Conservation (phyloP, 92 coral and sea anemone genomes). For the Phenganax stokvisi region DNA sequence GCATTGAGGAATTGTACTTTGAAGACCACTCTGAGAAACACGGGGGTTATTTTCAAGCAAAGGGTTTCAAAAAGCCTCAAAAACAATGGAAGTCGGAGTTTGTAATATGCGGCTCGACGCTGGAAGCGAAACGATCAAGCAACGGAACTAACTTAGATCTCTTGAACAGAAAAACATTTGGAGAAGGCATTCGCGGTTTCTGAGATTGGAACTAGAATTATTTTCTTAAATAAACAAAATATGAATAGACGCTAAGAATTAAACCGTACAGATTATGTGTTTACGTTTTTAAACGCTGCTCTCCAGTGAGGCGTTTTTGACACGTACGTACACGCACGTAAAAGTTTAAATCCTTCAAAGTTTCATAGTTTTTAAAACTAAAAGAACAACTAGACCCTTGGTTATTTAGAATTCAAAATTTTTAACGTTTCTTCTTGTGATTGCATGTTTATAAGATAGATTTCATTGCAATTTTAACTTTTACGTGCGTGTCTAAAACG, state of each 20-base stretch:
- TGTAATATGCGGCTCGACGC: conserved; percentile 8
- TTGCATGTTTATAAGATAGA: too few species aligned
- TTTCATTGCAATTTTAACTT: too few species aligned
- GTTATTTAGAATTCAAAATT: too few species aligned
- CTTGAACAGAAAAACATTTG: conserved; percentile 1
- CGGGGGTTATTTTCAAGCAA: neutral
- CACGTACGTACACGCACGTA: too few species aligned
- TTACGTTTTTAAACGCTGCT: neutral
- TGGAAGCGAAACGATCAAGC: conserved; percentile 19
- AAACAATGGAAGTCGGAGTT: conserved; percentile 38
- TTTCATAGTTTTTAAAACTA: too few species aligned
- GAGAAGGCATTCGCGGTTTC: conserved; percentile 19
- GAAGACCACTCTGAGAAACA: neutral
- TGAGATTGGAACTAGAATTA: neutral
- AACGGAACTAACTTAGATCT: neutral
- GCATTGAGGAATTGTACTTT: conserved; percentile 26
- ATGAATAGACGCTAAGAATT: neutral
- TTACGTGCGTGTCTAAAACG: too few species aligned
- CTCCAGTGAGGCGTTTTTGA: too few species aligned
- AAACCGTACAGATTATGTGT: neutral
- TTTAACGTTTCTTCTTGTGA: too few species aligned
- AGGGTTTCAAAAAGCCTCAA: neutral
- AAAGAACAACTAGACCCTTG: too few species aligned
- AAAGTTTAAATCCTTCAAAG: too few species aligned
- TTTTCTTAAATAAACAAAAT: neutral